A percentile compares a stretch with the other conserved stretches of the same genome.
Conservation (phyloP, 2,888 invertebrate species). For the Ectemnius continuus region DNA sequence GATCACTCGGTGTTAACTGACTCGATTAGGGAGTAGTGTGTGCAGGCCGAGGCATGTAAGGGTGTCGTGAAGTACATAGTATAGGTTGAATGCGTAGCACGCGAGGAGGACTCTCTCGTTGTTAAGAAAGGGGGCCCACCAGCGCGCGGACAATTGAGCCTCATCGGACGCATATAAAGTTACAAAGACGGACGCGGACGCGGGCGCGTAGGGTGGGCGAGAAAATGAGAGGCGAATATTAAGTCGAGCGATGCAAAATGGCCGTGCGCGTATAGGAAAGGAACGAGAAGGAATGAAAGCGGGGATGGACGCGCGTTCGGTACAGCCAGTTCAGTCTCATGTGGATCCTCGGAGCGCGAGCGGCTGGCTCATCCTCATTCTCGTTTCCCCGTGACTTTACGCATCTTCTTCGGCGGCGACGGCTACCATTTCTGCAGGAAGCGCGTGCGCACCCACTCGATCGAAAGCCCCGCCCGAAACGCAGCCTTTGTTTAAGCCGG, state of each 20-base stretch:
- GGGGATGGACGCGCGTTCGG: constrained; percentile 44
- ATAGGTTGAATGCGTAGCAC: too few relatives aligned
- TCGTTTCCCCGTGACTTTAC: constrained; percentile 4
- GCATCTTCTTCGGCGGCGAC: constrained; percentile 46
- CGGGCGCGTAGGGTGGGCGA: constrained; percentile 21
- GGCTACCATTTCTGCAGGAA: constrained; percentile 48
- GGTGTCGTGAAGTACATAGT: too few relatives aligned
- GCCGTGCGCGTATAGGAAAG: constrained; percentile 52
- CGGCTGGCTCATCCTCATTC: constrained; percentile 29
- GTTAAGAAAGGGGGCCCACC: constrained; percentile 49
- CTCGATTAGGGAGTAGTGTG: constrained; percentile 44
- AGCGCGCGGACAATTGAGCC: constrained; percentile 59
- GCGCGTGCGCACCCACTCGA: constrained; percentile 63
- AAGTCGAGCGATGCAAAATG: constrained; percentile 69
- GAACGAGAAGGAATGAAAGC: constrained; percentile 37
- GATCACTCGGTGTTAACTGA: constrained; percentile 44
- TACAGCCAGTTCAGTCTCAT: too few relatives aligned
- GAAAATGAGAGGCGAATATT: constrained; percentile 66
- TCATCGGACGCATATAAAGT: constrained; percentile 60
- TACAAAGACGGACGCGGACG: constrained; percentile 45
- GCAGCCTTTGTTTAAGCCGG: constrained; percentile 72
- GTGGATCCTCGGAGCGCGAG: too few relatives aligned
- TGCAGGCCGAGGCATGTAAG: too few relatives aligned
- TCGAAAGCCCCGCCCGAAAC: constrained; percentile 74
- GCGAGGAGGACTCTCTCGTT: too few relatives aligned